Evolutionary conservation across 2,113 vertebrate species (phyloP).

Genomic region (Boulengeromyrus knoepffleri): DNA sequence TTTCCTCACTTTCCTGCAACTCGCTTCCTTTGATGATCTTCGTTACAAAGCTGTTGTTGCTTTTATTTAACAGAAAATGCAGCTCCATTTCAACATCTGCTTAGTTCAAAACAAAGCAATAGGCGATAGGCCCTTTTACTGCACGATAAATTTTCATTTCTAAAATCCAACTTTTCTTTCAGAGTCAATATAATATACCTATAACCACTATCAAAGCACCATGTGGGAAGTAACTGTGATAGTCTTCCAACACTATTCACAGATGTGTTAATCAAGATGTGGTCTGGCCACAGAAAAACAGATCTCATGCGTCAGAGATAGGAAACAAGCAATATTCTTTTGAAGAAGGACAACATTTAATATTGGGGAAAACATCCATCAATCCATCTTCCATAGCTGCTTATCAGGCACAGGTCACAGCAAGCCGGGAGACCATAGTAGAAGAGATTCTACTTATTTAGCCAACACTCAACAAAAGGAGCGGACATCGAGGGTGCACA

Average conservation of each 20-base stretch:
- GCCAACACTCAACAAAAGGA: neutral
- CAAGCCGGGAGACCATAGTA: neutral
- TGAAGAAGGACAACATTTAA: neutral
- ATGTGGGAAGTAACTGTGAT: neutral
- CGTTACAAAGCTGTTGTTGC: neutral
- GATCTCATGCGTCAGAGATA: neutral
- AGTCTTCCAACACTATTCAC: neutral
- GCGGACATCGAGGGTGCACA: neutral
- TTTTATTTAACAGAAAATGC: neutral
- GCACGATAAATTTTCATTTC: neutral
- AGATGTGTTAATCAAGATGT: conserved; percentile 1
- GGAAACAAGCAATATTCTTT: neutral
- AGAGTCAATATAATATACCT: neutral
- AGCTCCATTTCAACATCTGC: neutral
- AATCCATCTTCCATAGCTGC: neutral
- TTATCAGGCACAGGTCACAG: neutral
- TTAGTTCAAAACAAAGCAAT: neutral
- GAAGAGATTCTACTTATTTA: neutral
- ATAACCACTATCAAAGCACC: neutral
- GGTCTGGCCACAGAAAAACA: neutral
- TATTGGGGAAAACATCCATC: neutral
- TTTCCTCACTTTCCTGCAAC: neutral
- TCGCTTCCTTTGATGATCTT: conserved; percentile 8
- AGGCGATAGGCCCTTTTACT: neutral
- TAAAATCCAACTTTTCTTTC: neutral